phyloP scores from a whole-genome alignment of 2,888 invertebrate genomes.

The Theretra japonica region DNA sequence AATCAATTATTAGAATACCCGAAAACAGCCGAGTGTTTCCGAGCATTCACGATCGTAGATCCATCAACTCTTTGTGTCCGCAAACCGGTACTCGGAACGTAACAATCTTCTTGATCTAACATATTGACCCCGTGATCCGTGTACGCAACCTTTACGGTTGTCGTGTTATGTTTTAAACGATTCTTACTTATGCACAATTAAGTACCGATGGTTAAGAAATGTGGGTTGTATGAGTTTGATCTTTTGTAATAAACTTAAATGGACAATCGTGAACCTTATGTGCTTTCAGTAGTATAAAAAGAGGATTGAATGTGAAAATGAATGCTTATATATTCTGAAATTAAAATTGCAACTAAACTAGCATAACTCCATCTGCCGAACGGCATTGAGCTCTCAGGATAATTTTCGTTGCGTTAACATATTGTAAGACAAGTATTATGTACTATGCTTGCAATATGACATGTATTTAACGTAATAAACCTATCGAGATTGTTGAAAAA shows the following conservation, averaged over 20 bases:
- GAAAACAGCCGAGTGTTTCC: constrained; percentile 1
- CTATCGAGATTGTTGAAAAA: too few species aligned
- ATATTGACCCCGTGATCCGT: constrained; percentile 11
- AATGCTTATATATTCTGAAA: too few species aligned
- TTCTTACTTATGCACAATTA: not conserved
- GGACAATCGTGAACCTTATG: not conserved
- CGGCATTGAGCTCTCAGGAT: too few species aligned
- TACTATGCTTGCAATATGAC: too few species aligned
- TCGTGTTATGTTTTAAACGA: constrained; percentile 17
- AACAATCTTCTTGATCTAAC: constrained; percentile 5
- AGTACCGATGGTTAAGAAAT: not conserved
- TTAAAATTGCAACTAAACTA: too few species aligned
- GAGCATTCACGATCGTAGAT: constrained; percentile 5
- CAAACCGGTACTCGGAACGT: not conserved
- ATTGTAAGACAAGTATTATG: too few species aligned
- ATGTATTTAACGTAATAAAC: too few species aligned
- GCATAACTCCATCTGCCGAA: too few species aligned
- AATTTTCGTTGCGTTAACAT: too few species aligned
- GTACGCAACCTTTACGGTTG: constrained; percentile 21
- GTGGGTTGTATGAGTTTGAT: not conserved
- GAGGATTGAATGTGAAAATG: too few species aligned
- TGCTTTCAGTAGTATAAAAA: not conserved
- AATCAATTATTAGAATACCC: not conserved
- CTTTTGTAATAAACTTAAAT: not conserved
- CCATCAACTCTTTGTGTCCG: not conserved